These are phyloP conservation scores for Sebastes vulpes DNA, from an alignment of 2,797 vertebrate genomes.

Conservation along the genomic window DNA sequence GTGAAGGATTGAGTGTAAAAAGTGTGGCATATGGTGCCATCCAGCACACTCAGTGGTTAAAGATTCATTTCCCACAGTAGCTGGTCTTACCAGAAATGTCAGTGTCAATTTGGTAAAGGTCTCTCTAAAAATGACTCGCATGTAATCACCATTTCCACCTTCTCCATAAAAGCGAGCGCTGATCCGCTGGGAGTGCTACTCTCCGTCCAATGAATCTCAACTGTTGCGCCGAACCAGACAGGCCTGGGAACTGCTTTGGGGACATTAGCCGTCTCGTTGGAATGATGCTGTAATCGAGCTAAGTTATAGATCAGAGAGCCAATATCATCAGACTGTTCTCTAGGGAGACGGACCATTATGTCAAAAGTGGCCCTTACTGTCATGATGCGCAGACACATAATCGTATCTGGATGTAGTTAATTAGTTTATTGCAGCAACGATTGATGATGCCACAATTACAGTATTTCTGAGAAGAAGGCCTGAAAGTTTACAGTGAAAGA, in stretches of 20 bases:
- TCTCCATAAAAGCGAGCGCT: conserved; percentile 15
- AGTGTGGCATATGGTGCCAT: neutral
- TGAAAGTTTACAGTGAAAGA: conserved; percentile 4
- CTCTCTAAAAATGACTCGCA: conserved; percentile 45
- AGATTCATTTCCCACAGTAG: conserved; percentile 26
- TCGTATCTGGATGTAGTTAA: conserved; percentile 35
- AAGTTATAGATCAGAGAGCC: conserved; percentile 48
- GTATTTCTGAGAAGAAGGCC: conserved; percentile 23
- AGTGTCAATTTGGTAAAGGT: conserved; percentile 45
- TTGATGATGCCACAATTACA: conserved; percentile 39
- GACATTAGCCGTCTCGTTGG: conserved; percentile 29
- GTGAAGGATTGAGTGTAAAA: neutral
- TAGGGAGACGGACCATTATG: conserved; percentile 25
- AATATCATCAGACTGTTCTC: conserved; percentile 41
- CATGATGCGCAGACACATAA: conserved; percentile 4
- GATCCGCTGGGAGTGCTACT: conserved; percentile 8
- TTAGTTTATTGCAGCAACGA: conserved; percentile 30
- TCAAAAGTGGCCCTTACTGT: conserved; percentile 38
- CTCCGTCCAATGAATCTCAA: conserved; percentile 8
- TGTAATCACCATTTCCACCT: conserved; percentile 27
- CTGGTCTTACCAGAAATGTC: conserved; percentile 44
- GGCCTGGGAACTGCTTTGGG: neutral
- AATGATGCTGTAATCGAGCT: conserved; percentile 41
- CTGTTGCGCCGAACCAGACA: conserved; percentile 18
- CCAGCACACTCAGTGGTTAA: conserved; percentile 1